Base-by-base conservation (phyloP, 1,140 invertebrate genomes). In the Drosophila repletoides region DNA sequence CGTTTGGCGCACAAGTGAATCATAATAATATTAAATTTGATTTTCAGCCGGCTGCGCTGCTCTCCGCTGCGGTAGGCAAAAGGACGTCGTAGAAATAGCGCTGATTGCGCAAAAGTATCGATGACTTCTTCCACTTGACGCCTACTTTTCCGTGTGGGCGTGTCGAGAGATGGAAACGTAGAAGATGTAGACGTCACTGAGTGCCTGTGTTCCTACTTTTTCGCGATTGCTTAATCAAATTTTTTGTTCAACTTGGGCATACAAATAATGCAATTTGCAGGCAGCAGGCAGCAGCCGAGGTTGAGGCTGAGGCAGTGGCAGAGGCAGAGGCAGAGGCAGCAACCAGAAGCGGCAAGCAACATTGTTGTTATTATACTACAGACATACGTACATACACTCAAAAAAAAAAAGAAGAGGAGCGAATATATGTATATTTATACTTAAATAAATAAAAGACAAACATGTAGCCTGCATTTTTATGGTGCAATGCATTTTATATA, bases 1-100 rank as follows among this genome's bases (percentile, higher is more conserved):
- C 75, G 67, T 69, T 79, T 69, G 75, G 56, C 60, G 55, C 80
- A 86, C 80, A 86, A 86, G 80, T 86, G 80, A 86, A 86, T 86
- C 80, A 86, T 86, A 86, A 86, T 86, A 86, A 86, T 86, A 86
- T 86, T 86, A 86, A 86, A 86, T 86, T 86, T 86, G 80, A 86
- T 86, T 86, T 80, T 74, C 61, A 73, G 73, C 58, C 72, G 34
- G 49, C 34, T 61, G n/a, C n/a, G n/a, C n/a, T n/a, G n/a, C n/a
- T n/a, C n/a, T n/a, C n/a, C n/a, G 52, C 70, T 41, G 76, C 28
- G 63, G 55, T 68, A 53, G 71, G 76, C 71, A 53, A 38, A 66
- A 74, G 40, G 36, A 60, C 56, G 53, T 69, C 65, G 55, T 63
- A 75, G 71, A 86, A 84, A 84, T 86, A 73, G 80, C 80, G 80